Evolutionary conservation across 2,113 vertebrate genomes (phyloP).

Genomic region (Seriola dumerili): DNA sequence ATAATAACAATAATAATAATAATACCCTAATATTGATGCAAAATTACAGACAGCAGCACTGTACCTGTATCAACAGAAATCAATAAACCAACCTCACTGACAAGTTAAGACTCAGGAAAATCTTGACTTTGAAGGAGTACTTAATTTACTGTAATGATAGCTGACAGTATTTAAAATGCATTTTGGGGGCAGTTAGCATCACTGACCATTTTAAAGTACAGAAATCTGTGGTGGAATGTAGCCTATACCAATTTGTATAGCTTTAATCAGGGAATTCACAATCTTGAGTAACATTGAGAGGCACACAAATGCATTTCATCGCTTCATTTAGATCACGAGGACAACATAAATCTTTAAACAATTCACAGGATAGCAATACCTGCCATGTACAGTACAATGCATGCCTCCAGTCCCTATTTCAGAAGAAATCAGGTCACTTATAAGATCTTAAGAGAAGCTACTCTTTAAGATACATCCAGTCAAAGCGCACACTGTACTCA

Average conservation of each 20-base stretch:
- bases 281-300: not conserved
- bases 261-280: slow-evolving; percentile 1
- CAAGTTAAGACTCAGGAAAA: not conserved
- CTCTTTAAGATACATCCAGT: slow-evolving; percentile 8
- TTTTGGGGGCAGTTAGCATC: not conserved
- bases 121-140: not conserved
- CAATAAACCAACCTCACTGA: not conserved
- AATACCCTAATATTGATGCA: not conserved
- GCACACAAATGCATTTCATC: slow-evolving; percentile 15
- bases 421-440: slow-evolving; percentile 28
- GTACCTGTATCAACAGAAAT: not conserved
- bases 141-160: not conserved
- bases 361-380: not conserved
- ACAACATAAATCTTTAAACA: slow-evolving; percentile 6
- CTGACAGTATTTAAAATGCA: not conserved
- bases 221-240: not conserved
- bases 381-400: not conserved
- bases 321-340: slow-evolving; percentile 23
- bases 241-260: not conserved
- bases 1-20: too few relatives aligned
- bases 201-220: not conserved
- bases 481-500: not conserved
- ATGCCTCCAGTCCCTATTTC: not conserved
- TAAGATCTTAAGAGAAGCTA: slow-evolving; percentile 4
- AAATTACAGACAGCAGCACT: not conserved